A percentile compares a stretch with the other conserved stretches of the same genome.
Conservation (phyloP, 1,140 invertebrate genomes). For the Cataglyphis hispanica region DNA sequence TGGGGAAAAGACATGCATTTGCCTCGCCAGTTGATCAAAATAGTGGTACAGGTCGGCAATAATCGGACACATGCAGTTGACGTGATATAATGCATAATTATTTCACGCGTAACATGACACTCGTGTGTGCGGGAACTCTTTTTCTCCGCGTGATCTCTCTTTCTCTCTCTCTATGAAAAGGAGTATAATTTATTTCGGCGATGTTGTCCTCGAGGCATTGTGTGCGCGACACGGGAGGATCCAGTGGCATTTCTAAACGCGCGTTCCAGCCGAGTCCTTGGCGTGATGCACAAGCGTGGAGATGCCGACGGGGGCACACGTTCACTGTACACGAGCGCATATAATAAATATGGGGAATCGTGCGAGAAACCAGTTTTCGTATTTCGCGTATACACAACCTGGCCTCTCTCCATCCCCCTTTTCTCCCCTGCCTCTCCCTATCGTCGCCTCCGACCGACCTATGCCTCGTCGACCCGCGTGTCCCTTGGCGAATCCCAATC, state of each 20-base stretch:
- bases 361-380: slow-evolving; percentile 78
- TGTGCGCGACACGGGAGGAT: slow-evolving; percentile 58
- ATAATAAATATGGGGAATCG: slow-evolving; percentile 59
- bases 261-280: slow-evolving; percentile 72
- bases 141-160: neutral
- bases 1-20: neutral
- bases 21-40: neutral
- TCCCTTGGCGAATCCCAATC: neutral
- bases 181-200: slow-evolving; percentile 4
- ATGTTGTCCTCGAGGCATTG: neutral
- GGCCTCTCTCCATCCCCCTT: slow-evolving; percentile 21
- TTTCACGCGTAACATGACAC: neutral
- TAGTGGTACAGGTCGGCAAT: slow-evolving; percentile 2
- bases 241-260: slow-evolving; percentile 75
- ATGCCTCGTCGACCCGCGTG: slow-evolving; percentile 4
- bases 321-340: slow-evolving; percentile 64
- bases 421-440: neutral
- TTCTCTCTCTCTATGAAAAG: neutral
- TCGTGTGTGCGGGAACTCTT: neutral
- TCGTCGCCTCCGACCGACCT: slow-evolving; percentile 54
- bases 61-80: neutral
- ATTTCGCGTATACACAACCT: slow-evolving; percentile 30
- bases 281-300: slow-evolving; percentile 61
- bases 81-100: slow-evolving; percentile 11
- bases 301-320: slow-evolving; percentile 75